Conservation (phyloP, 2,888 invertebrate species). For the Sinotaia quadrata region DNA sequence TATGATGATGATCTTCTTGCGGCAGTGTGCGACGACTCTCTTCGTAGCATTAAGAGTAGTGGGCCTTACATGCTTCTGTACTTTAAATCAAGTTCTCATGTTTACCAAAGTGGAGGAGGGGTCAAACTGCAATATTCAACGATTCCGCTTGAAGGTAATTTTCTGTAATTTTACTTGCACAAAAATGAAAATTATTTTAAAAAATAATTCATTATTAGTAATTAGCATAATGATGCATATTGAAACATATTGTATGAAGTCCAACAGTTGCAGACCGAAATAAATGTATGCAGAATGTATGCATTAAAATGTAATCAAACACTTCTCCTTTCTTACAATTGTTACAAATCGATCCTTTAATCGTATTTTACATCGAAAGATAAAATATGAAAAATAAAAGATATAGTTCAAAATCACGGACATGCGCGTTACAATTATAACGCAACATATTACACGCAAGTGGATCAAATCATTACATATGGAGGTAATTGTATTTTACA, state of each 20-base stretch:
- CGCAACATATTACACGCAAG: too few relatives aligned
- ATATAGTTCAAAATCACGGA: too few relatives aligned
- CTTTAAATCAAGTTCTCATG: constrained; percentile 25
- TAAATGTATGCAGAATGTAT: too few relatives aligned
- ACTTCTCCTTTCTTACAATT: too few relatives aligned
- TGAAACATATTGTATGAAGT: not conserved
- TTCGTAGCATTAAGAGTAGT: constrained; percentile 18
- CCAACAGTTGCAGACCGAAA: not conserved
- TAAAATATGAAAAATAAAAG: too few relatives aligned
- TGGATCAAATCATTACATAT: too few relatives aligned
- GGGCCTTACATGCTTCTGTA: constrained; percentile 28
- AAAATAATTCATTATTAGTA: not conserved
- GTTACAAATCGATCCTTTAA: too few relatives aligned
- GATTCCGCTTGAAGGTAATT: too few relatives aligned
- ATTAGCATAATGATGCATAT: not conserved
- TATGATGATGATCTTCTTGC: constrained; percentile 27
- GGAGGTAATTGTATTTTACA: too few relatives aligned
- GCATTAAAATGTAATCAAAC: too few relatives aligned
- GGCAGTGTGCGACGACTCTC: constrained; percentile 19
- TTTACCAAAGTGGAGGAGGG: constrained; percentile 27
- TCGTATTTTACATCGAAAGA: too few relatives aligned
- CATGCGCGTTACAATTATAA: too few relatives aligned
- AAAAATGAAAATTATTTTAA: not conserved
- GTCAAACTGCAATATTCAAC: constrained; percentile 26
- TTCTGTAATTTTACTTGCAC: not conserved